Evolutionary conservation across 2,113 vertebrate species (phyloP).

Genomic region (Rhabdomys dilectus): DNA sequence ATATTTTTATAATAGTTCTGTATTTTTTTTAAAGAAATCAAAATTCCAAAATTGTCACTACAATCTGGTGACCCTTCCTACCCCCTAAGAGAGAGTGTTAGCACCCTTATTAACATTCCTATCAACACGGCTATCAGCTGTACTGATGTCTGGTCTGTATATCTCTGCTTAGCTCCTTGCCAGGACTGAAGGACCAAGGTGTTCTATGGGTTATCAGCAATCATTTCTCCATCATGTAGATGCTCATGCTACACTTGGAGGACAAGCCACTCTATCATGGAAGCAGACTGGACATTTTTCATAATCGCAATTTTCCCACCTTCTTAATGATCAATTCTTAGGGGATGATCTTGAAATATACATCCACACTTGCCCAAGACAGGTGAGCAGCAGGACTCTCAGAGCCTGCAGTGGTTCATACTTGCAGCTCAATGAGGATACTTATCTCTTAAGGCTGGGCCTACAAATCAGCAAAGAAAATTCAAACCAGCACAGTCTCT

Average conservation of each 20-base stretch:
- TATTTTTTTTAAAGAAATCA: too few relatives aligned
- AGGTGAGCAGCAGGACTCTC: not conserved
- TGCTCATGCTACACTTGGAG: not conserved
- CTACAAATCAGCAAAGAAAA: not conserved
- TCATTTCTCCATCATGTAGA: not conserved
- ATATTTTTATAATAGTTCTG: too few relatives aligned
- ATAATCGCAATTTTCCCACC: not conserved
- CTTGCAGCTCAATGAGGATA: fast-evolving
- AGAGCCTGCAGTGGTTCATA: not conserved
- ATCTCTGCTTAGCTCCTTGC: not conserved
- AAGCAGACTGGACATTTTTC: not conserved
- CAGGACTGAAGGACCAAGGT: not conserved
- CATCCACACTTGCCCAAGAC: not conserved
- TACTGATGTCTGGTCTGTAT: not conserved
- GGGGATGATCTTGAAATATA: not conserved
- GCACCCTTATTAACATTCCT: too few relatives aligned
- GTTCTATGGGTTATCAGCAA: not conserved
- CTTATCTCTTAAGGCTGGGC: not conserved
- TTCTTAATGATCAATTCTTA: not conserved
- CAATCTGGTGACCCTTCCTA: not conserved
- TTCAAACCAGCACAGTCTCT: fast-evolving
- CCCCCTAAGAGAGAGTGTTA: too few relatives aligned
- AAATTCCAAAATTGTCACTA: too few relatives aligned
- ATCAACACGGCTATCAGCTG: not conserved
- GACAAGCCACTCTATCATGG: not conserved